Conservation (phyloP, 2,113 vertebrate species). For the Nothobranchius kuhntae region DNA sequence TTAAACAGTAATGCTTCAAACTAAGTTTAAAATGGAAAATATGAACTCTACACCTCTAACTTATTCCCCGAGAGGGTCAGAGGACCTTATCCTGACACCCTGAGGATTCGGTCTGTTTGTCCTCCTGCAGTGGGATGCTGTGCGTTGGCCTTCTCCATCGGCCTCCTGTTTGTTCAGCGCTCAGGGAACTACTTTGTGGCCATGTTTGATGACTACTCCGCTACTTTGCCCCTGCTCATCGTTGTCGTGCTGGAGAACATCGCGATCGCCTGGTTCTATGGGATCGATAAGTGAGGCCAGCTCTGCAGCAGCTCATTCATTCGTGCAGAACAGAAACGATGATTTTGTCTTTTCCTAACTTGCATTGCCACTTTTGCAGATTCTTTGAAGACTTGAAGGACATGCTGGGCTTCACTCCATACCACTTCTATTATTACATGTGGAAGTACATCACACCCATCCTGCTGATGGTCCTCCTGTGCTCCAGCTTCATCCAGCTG, state of each 20-base stretch:
- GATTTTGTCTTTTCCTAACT: no score
- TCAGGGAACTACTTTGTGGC: conserved; percentile 98
- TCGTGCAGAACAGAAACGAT: no score
- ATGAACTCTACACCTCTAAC: no score
- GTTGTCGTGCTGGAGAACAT: conserved; percentile 94
- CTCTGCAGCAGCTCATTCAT: neutral
- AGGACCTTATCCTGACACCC: neutral
- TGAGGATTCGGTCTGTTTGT: neutral
- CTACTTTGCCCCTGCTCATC: conserved; percentile 92
- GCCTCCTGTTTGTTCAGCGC: conserved; percentile 93
- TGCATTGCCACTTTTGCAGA: conserved; percentile 61
- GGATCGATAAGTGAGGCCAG: conserved; percentile 89
- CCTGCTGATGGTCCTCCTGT: conserved; percentile 84
- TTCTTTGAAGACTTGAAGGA: conserved; percentile 97
- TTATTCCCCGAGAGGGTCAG: no score
- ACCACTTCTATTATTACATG: conserved; percentile 94
- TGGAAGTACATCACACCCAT: conserved; percentile 96
- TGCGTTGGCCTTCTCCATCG: conserved; percentile 88
- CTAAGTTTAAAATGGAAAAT: no score
- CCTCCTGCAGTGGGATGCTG: conserved; percentile 88
- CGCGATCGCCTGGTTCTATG: conserved; percentile 91
- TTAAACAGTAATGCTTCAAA: no score
- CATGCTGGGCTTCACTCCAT: conserved; percentile 94
- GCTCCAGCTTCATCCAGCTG: conserved; percentile 89
- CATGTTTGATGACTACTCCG: conserved; percentile 99